These are phyloP conservation scores for Lepidurus apus DNA, from an alignment of 1,140 invertebrate genomes.

Conservation along the genomic window DNA sequence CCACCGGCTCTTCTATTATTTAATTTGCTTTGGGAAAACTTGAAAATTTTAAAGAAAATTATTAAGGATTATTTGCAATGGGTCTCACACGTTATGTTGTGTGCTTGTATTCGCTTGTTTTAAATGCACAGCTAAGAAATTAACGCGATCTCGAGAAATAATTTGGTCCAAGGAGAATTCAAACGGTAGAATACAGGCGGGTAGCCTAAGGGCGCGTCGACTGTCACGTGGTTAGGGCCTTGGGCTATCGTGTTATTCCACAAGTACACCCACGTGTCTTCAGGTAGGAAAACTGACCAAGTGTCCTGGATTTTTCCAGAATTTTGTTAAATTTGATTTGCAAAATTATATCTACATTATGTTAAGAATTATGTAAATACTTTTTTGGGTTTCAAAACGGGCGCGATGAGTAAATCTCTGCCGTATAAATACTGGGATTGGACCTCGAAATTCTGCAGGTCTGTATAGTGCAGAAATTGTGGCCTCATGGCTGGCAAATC, in stretches of 20 bases:
- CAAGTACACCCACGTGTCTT: slow-evolving; percentile 22
- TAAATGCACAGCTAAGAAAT: background rate
- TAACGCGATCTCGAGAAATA: slow-evolving; percentile 26
- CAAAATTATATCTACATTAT: background rate
- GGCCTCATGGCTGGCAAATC: slow-evolving; percentile 42
- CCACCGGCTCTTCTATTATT: background rate
- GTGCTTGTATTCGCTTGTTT: too few relatives aligned
- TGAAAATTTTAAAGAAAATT: too few relatives aligned
- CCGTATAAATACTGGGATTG: slow-evolving; percentile 46
- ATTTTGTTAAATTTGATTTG: background rate
- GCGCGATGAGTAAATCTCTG: slow-evolving; percentile 45
- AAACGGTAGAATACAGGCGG: slow-evolving; percentile 32
- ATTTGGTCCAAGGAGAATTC: background rate
- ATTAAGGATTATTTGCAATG: too few relatives aligned
- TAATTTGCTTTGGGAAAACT: background rate
- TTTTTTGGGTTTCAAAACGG: slow-evolving; percentile 39
- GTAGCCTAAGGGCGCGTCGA: slow-evolving; percentile 29
- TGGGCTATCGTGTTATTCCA: slow-evolving; percentile 23
- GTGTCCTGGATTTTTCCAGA: background rate
- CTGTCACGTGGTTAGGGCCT: slow-evolving; percentile 16
- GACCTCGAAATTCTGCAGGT: slow-evolving; percentile 36
- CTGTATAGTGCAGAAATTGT: slow-evolving; percentile 43
- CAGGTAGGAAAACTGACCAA: slow-evolving; percentile 25
- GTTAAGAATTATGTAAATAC: background rate
- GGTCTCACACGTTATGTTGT: too few relatives aligned